Evolutionary conservation across 2,797 vertebrate genomes (phyloP).

Genomic region (Tolypeutes matacus): DNA sequence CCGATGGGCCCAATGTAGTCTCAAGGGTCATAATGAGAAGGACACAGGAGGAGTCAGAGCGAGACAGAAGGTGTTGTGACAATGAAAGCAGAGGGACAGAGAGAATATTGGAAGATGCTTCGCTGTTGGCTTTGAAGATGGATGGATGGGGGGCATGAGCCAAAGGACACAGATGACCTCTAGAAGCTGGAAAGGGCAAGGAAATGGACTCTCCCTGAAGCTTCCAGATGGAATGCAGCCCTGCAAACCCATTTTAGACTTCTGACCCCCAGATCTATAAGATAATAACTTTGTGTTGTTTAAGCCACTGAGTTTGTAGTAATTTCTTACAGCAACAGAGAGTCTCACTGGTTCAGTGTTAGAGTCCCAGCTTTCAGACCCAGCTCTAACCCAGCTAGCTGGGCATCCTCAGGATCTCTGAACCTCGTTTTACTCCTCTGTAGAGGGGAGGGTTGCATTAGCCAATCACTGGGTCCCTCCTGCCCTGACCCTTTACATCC

Average conservation of each 20-base stretch:
- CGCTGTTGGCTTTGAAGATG: not conserved
- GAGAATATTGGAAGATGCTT: not conserved
- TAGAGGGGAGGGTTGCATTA: not conserved
- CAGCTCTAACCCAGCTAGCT: not conserved
- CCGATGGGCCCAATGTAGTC: not conserved
- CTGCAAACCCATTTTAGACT: not conserved
- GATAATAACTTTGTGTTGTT: too few relatives aligned
- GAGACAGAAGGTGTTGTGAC: not conserved
- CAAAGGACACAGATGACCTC: not conserved
- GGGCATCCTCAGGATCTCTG: too few relatives aligned
- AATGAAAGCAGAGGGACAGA: too few relatives aligned
- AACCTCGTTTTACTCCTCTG: not conserved
- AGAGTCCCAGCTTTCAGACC: not conserved
- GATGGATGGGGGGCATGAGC: fast-evolving
- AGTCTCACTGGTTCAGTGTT: too few relatives aligned
- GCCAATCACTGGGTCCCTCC: fast-evolving
- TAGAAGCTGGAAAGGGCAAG: not conserved
- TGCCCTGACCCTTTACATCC: not conserved
- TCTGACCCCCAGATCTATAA: not conserved
- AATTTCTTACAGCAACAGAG: not conserved
- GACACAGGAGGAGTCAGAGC: not conserved
- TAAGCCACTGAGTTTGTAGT: not conserved
- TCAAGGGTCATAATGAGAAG: not conserved
- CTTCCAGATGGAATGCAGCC: not conserved
- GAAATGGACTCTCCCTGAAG: not conserved